These are phyloP conservation scores for Rhinopithecus roxellana DNA, from an alignment of 2,113 vertebrate genomes.

Conservation along the genomic window DNA sequence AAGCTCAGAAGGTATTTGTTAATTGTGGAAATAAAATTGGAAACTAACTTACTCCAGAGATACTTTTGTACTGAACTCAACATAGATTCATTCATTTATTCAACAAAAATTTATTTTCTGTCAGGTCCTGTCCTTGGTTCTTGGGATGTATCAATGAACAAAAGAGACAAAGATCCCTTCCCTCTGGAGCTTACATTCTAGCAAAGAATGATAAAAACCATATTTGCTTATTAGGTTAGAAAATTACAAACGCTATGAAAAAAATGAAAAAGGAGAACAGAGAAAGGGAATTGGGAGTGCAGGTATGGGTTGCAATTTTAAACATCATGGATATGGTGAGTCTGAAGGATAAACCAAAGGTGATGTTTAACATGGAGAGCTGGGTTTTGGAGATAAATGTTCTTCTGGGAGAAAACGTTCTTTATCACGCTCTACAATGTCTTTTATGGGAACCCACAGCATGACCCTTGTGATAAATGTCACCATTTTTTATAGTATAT, in stretches of 20 bases:
- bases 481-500: not conserved
- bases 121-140: not conserved
- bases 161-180: not conserved
- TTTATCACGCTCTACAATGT: not conserved
- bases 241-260: conserved; percentile 26
- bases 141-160: not conserved
- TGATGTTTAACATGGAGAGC: not conserved
- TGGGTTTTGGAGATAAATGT: not conserved
- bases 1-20: not conserved
- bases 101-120: not conserved
- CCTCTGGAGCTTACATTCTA: not conserved
- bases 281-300: not conserved
- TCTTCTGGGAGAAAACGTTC: conserved; percentile 17
- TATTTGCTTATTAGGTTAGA: not conserved
- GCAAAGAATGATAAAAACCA: not conserved
- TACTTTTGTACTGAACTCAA: not conserved
- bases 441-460: not conserved
- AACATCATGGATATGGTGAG: not conserved
- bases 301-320: not conserved
- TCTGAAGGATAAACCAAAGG: not conserved
- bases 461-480: not conserved
- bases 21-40: not conserved
- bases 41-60: not conserved
- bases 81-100: not conserved
- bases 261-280: not conserved